These are phyloP conservation scores for Engraulis encrasicolus DNA, from an alignment of 2,113 vertebrate genomes.

Conservation along the genomic window DNA sequence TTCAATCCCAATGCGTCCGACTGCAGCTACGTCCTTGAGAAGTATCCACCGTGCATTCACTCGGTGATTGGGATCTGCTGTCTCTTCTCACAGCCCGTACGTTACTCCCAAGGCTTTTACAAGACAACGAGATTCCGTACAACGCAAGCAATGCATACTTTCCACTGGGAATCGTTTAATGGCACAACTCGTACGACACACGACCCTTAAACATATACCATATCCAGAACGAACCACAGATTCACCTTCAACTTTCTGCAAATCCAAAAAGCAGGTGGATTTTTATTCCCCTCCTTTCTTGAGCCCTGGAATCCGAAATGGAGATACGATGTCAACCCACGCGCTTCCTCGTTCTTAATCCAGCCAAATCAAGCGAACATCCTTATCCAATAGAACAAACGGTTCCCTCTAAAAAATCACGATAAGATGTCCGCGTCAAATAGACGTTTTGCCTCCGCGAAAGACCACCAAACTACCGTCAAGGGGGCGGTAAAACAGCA, in stretches of 20 bases:
- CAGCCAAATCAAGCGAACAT: background rate
- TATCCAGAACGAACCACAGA: background rate
- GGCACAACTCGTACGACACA: too few relatives aligned
- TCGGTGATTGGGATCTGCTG: conserved; percentile 1
- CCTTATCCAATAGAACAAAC: background rate
- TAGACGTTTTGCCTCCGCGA: background rate
- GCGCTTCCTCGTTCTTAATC: background rate
- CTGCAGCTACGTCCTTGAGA: conserved; percentile 56
- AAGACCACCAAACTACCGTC: background rate
- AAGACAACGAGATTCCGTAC: background rate
- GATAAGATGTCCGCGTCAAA: background rate
- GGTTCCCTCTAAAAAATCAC: background rate
- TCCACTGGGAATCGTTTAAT: background rate
- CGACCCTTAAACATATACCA: background rate
- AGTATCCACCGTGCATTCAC: conserved; percentile 45
- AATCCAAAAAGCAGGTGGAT: conserved; percentile 8
- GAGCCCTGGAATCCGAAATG: background rate
- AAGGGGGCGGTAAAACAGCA: background rate
- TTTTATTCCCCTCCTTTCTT: conserved; percentile 5
- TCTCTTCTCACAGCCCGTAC: conserved; percentile 19
- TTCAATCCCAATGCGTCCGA: background rate
- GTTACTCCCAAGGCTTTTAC: conserved; percentile 6
- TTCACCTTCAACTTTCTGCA: conserved; percentile 47
- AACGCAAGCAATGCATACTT: conserved; percentile 9
- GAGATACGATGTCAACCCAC: background rate